Conservation (phyloP, 2,797 vertebrate species). For the Eulemur rubriventer region DNA sequence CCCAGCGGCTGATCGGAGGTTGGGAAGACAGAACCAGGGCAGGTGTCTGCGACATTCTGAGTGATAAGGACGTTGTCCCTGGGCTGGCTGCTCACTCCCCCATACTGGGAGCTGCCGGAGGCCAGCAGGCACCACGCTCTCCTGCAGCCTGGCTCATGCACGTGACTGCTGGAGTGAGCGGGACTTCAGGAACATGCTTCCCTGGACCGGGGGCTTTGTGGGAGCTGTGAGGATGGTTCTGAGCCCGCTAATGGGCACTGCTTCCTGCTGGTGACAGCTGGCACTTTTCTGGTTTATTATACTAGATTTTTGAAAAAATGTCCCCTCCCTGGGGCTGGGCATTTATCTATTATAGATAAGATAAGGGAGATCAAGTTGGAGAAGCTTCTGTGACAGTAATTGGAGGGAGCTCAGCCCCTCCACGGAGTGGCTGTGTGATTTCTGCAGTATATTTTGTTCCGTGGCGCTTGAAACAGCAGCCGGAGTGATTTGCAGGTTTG, state of each 20-base stretch:
- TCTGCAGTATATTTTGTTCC: slow-evolving; percentile 33
- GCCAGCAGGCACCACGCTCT: neutral
- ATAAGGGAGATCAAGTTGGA: slow-evolving; percentile 59
- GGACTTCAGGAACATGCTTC: neutral
- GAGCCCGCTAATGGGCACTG: slow-evolving; percentile 48
- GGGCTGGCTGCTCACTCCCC: neutral
- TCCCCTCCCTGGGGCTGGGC: slow-evolving; percentile 41
- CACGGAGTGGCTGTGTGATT: neutral
- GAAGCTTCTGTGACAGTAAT: slow-evolving; percentile 66
- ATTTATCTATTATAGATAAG: slow-evolving; percentile 69
- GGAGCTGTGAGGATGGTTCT: neutral
- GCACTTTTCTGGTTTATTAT: slow-evolving; percentile 73
- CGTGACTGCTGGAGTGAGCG: accelerated
- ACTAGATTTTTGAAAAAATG: neutral
- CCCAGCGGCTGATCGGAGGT: slow-evolving; percentile 23
- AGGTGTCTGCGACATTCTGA: neutral
- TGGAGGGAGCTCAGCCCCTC: slow-evolving; percentile 55
- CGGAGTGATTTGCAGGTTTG: slow-evolving; percentile 64
- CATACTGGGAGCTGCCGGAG: neutral
- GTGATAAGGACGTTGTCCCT: neutral
- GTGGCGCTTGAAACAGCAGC: slow-evolving; percentile 41
- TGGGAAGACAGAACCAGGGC: neutral
- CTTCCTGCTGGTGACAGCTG: slow-evolving; percentile 72
- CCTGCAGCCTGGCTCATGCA: neutral
- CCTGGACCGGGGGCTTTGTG: neutral